These are phyloP conservation scores for Pseudomyrmex gracilis DNA, from an alignment of 1,140 invertebrate genomes.

Conservation along the genomic window DNA sequence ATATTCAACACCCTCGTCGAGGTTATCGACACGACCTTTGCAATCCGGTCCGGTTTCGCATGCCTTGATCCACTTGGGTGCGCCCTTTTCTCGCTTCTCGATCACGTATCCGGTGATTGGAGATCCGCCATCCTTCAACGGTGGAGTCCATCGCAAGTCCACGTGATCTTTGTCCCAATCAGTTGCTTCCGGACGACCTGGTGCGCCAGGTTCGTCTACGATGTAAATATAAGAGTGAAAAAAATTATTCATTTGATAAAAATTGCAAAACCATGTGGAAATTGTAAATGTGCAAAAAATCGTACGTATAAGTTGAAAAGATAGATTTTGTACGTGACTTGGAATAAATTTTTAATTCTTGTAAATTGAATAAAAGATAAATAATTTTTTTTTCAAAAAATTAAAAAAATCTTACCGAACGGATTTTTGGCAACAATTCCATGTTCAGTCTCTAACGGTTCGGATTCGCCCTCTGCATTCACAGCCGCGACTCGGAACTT, in stretches of 20 bases:
- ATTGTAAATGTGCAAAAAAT: neutral
- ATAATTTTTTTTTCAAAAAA: neutral
- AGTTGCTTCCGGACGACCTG: constrained; percentile 94
- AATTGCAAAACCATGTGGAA: neutral
- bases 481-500: constrained; percentile 98
- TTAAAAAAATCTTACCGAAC: constrained; percentile 89
- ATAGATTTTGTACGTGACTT: too few relatives aligned
- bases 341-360: neutral
- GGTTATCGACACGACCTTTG: constrained; percentile 91
- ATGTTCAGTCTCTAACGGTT: constrained; percentile 95
- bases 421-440: constrained; percentile 99
- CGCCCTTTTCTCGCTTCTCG: constrained; percentile 96
- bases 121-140: constrained; percentile 95
- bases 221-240: constrained; percentile 75
- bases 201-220: constrained; percentile 95
- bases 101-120: constrained; percentile 97
- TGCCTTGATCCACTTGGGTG: constrained; percentile 94
- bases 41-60: constrained; percentile 92
- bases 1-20: constrained; percentile 95
- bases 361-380: too few relatives aligned
- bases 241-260: neutral
- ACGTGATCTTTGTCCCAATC: constrained; percentile 98
- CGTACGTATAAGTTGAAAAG: too few relatives aligned
- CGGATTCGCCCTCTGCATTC: constrained; percentile 97
- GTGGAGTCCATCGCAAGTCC: constrained; percentile 96